Conservation (phyloP, 2,888 invertebrate genomes). For the Malthinus seriepunctatus region DNA sequence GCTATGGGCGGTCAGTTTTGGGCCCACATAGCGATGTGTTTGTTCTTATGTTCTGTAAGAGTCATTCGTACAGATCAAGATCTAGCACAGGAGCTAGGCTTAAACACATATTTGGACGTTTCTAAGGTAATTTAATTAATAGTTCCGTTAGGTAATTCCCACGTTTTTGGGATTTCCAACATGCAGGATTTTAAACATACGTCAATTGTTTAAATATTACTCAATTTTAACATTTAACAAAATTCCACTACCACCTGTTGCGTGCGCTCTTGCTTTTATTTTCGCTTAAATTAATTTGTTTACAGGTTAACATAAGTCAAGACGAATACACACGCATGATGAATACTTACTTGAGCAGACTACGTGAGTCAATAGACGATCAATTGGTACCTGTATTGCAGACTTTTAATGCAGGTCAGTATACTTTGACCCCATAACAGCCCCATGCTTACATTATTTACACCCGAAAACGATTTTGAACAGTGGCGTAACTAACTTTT, state of each 20-base stretch:
- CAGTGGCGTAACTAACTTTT: background rate
- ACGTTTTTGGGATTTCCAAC: constrained; percentile 40
- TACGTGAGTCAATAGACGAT: constrained; percentile 46
- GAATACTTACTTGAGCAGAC: constrained; percentile 59
- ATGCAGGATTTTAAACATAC: constrained; percentile 13
- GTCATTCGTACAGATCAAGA: constrained; percentile 38
- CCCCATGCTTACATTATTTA: background rate
- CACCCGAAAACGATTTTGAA: background rate
- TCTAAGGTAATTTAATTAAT: constrained; percentile 43
- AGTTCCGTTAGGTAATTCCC: constrained; percentile 41
- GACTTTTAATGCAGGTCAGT: constrained; percentile 49
- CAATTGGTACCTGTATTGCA: constrained; percentile 45
- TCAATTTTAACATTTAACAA: constrained; percentile 1
- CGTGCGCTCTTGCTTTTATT: too few species aligned
- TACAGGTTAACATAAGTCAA: constrained; percentile 69
- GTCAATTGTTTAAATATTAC: background rate
- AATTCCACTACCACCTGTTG: constrained; percentile 36
- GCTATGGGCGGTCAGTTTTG: constrained; percentile 49
- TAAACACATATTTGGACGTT: constrained; percentile 47
- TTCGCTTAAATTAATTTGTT: constrained; percentile 34
- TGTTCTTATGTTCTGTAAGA: constrained; percentile 45
- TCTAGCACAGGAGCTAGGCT: constrained; percentile 47
- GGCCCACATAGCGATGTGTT: constrained; percentile 47
- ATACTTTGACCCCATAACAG: constrained; percentile 2
- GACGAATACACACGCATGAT: constrained; percentile 66